Evolutionary conservation across 2,113 vertebrate species (phyloP).

Genomic region (Amphilophus citrinellus): DNA sequence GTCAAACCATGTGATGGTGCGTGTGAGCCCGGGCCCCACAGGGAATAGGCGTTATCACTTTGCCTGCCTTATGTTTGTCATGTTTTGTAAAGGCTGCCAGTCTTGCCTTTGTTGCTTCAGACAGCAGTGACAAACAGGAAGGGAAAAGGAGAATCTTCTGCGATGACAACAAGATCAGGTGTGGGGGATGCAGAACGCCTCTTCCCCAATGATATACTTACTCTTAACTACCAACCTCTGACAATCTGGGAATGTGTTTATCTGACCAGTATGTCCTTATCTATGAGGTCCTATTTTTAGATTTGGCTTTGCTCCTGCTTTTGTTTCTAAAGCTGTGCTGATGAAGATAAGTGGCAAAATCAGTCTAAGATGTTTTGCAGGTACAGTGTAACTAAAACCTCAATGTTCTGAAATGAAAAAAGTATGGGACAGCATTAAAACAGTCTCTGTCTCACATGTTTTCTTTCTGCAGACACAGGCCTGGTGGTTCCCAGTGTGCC

Average conservation of each 20-base stretch:
- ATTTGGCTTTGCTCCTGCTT: not conserved
- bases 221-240: not conserved
- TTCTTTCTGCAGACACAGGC: constrained; percentile 84
- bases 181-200: constrained; percentile 44
- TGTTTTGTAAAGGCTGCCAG: constrained; percentile 70
- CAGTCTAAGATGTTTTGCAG: not conserved
- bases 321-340: not conserved
- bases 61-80: constrained; percentile 54
- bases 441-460: not conserved
- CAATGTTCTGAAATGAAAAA: not conserved
- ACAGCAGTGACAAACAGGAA: constrained; percentile 57
- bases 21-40: constrained; percentile 61
- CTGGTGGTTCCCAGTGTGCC: constrained; percentile 91
- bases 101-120: constrained; percentile 65
- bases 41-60: constrained; percentile 59
- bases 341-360: not conserved
- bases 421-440: not conserved
- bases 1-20: constrained; percentile 52
- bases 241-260: not conserved
- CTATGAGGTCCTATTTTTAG: not conserved
- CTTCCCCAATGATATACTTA: constrained; percentile 39
- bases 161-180: constrained; percentile 61
- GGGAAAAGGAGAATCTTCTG: constrained; percentile 58
- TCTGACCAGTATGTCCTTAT: not conserved
- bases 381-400: not conserved